Evolutionary conservation across 2,888 invertebrate species (phyloP), one percentile per base, ranked within the genome.

Genomic region (Brachynemurus nebulosus): DNA sequence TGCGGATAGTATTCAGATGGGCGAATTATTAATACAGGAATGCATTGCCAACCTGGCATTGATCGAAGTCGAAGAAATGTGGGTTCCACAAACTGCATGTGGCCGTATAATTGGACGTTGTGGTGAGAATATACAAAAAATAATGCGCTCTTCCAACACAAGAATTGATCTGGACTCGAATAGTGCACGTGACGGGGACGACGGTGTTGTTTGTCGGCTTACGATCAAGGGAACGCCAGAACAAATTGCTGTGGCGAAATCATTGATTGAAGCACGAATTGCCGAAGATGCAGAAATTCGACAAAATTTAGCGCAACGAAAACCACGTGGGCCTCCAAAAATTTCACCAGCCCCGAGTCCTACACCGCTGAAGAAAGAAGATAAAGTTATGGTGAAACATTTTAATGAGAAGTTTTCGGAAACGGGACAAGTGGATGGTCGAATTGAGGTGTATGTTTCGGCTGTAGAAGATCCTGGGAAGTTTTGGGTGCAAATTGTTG

Each of bases 401-500:
- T 11, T n/a, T 11, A 33, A 20, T 12, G 44, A 44, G 20, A 44
- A 44, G 18, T 25, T 44, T 19, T 4, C n/a, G 7, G 19, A 19
- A 17, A 34, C 14, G 4, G 40, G 40, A 7, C 40, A 45, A 8
- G 21, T 39, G 11, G 77, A 78, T 47, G 72, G 79, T 1, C 72
- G 74, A 14, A 76, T 88, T 58, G 84, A 91, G 58, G 85, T 91
- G 12, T 91, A 83, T 64, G 84, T 92, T 3, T 88, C 89, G 0
- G 88, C 90, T 1, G 77, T 88, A 49, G 80, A 82, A 11, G 79
- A 78, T 20, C 91, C 91, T 1, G 69, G 67, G 12, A 69, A 70
- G 49, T 92, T 93, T 67, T 93, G 90, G 88, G 74, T 92, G 8
- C 92, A 92, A 68, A 73, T 86, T 48, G 74, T 80, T 43, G 83